Evolutionary conservation across 2,888 invertebrate species (phyloP).

Genomic region (Drosophila aldrichi): DNA sequence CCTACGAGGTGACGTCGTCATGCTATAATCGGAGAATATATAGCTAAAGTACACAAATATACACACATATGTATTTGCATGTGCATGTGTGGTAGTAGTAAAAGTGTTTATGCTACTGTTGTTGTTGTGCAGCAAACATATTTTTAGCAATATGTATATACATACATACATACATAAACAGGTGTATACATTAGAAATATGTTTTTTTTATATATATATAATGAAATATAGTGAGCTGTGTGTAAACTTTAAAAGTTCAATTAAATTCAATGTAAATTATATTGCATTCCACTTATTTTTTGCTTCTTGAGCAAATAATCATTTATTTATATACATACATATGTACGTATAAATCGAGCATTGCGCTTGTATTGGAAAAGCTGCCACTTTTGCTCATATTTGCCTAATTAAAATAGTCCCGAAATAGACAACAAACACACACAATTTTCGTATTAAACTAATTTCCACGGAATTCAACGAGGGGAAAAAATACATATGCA

Average conservation of each 20-base stretch:
- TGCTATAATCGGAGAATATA: conserved; percentile 53
- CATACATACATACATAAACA: conserved; percentile 20
- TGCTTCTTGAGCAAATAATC: background rate
- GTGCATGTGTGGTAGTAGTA: conserved; percentile 8
- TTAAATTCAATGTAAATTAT: background rate
- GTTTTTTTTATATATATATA: conserved; percentile 1
- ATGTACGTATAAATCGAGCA: background rate
- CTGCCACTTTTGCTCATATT: background rate
- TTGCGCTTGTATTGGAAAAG: conserved; percentile 4
- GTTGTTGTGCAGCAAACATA: conserved; percentile 38
- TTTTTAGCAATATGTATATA: conserved; percentile 44
- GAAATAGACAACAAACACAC: conserved; percentile 27
- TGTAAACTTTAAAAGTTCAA: background rate
- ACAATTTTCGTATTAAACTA: conserved; percentile 6
- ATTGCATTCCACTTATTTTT: conserved; percentile 19
- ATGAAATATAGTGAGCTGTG: background rate
- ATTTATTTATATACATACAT: conserved; percentile 5
- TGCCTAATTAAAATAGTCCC: conserved; percentile 1
- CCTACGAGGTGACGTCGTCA: conserved; percentile 66
- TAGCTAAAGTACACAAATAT: conserved; percentile 23
- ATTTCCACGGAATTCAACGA: conserved; percentile 17
- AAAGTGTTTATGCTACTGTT: conserved; percentile 28
- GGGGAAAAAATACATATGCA: conserved; percentile 4
- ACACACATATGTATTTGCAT: background rate
- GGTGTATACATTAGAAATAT: conserved; percentile 23